These are phyloP conservation scores for Drosophila emarginata DNA, from an alignment of 2,888 invertebrate genomes.

Conservation along the genomic window DNA sequence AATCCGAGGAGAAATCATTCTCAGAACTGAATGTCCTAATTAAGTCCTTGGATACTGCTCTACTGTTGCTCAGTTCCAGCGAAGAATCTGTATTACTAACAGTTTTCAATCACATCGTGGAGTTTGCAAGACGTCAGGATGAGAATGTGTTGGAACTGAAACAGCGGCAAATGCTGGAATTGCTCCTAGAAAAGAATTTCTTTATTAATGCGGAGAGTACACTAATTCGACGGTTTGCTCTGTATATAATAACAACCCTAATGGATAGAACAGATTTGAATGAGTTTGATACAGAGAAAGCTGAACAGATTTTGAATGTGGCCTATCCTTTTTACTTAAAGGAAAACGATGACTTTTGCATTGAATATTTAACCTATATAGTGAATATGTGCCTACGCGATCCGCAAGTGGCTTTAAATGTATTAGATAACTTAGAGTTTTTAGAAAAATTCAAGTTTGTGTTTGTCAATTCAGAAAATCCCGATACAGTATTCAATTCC, in stretches of 20 bases:
- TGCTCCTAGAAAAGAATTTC: constrained; percentile 58
- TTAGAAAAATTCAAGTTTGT: constrained; percentile 65
- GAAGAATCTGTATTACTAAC: constrained; percentile 69
- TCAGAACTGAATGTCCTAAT: constrained; percentile 53
- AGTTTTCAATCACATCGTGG: constrained; percentile 69
- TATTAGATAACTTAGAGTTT: constrained; percentile 51
- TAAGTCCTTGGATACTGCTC: constrained; percentile 57
- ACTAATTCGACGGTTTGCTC: constrained; percentile 65
- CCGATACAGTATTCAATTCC: constrained; percentile 70
- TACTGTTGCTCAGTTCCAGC: constrained; percentile 66
- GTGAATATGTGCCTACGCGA: constrained; percentile 72
- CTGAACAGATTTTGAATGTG: constrained; percentile 45
- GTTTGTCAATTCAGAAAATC: constrained; percentile 62
- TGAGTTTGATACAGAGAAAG: constrained; percentile 56
- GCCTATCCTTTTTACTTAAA: constrained; percentile 54
- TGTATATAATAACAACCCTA: constrained; percentile 64
- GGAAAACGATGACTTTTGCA: constrained; percentile 72
- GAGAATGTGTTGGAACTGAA: constrained; percentile 62
- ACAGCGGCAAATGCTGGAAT: constrained; percentile 57
- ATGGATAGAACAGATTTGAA: constrained; percentile 63
- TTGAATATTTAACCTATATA: constrained; percentile 73
- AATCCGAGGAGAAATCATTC: constrained; percentile 57
- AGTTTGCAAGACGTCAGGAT: constrained; percentile 64
- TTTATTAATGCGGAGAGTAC: constrained; percentile 54
- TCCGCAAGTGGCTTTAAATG: constrained; percentile 62